Conservation (phyloP, 2,888 invertebrate species). For the Endotricha flammealis region DNA sequence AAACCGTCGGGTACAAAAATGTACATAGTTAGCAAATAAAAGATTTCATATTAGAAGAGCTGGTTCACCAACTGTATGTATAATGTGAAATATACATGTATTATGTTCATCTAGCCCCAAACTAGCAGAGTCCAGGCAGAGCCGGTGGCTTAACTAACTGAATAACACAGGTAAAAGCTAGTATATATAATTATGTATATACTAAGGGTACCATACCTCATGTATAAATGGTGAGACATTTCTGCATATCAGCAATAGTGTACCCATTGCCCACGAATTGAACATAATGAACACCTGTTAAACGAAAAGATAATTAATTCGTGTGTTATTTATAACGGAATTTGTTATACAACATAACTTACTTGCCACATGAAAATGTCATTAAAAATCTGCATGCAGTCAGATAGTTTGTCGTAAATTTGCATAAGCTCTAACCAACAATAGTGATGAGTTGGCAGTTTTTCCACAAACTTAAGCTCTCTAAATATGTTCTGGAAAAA, state of each 20-base stretch:
- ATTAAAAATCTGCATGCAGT: conserved; percentile 45
- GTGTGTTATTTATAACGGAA: neutral
- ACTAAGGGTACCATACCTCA: too few species aligned
- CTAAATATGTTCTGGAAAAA: conserved; percentile 28
- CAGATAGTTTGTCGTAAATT: conserved; percentile 53
- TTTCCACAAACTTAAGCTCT: conserved; percentile 24
- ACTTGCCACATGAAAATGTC: conserved; percentile 51
- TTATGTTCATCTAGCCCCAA: too few species aligned
- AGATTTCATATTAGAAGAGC: too few species aligned
- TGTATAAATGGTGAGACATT: conserved; percentile 47
- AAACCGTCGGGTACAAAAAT: too few species aligned
- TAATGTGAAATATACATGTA: too few species aligned
- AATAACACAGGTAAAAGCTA: too few species aligned
- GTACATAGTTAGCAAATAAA: too few species aligned
- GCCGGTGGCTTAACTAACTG: too few species aligned
- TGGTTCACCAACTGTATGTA: too few species aligned
- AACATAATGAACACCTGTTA: conserved; percentile 51
- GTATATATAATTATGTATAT: too few species aligned
- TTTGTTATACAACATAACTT: conserved; percentile 9
- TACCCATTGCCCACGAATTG: conserved; percentile 41
- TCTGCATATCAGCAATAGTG: conserved; percentile 44
- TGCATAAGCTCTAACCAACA: conserved; percentile 58
- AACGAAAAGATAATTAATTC: conserved; percentile 10
- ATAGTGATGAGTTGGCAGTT: conserved; percentile 21
- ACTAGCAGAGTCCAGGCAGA: too few species aligned